phyloP scores from a whole-genome alignment of 2,888 invertebrate genomes.

The Amiota mariae region DNA sequence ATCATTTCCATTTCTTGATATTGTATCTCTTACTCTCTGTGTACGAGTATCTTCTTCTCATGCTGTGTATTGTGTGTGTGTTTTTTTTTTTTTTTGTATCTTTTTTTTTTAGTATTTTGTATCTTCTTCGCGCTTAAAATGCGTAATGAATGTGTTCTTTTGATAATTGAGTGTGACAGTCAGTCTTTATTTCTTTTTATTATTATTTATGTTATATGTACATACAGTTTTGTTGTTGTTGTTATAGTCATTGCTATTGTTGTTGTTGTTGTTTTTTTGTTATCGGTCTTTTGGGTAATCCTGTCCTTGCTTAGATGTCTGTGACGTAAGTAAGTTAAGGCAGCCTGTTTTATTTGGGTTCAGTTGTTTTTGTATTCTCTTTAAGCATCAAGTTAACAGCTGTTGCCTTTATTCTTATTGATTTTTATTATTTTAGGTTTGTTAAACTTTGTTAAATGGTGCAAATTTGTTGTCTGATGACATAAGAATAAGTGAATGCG shows the following conservation, averaged over 20 bases:
- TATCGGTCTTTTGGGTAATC: constrained; percentile 33
- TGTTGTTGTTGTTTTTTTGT: constrained; percentile 15
- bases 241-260: constrained; percentile 23
- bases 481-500: background rate
- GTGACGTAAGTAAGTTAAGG: constrained; percentile 17
- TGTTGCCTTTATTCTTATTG: constrained; percentile 1
- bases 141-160: constrained; percentile 26
- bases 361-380: background rate
- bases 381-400: constrained; percentile 6
- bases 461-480: too few relatives aligned
- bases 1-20: too few relatives aligned
- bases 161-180: constrained; percentile 49
- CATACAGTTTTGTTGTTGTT: background rate
- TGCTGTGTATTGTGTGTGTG: background rate
- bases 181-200: constrained; percentile 22
- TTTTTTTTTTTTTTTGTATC: background rate
- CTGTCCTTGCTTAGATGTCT: constrained; percentile 8
- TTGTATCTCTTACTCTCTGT: constrained; percentile 47
- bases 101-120: background rate
- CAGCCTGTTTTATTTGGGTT: background rate
- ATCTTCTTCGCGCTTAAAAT: constrained; percentile 10
- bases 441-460: background rate
- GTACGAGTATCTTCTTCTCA: constrained; percentile 12
- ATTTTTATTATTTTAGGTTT: background rate
- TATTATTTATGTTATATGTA: constrained; percentile 18